phyloP scores from a whole-genome alignment of 1,140 invertebrate species.

The Anastatus disparis region DNA sequence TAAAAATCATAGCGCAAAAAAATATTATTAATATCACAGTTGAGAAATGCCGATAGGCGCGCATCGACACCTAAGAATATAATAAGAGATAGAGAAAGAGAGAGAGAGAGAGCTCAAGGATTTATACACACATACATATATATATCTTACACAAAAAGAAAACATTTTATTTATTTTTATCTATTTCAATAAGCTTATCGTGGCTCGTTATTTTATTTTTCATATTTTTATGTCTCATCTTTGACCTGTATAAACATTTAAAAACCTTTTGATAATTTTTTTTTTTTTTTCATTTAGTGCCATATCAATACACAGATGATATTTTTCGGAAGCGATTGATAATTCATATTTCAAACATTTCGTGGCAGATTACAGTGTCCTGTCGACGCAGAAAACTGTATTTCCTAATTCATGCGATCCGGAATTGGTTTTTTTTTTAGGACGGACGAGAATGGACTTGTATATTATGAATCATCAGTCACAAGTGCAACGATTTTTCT shows the following conservation, averaged over 20 bases:
- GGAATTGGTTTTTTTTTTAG: no score
- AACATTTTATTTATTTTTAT: no score
- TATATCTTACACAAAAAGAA: slow-evolving; percentile 23
- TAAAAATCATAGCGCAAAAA: slow-evolving; percentile 36
- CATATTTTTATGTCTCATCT: neutral
- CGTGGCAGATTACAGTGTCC: no score
- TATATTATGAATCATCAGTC: no score
- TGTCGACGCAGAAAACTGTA: no score
- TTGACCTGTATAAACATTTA: neutral
- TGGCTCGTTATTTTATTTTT: neutral
- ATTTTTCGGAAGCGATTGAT: neutral
- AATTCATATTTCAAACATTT: no score
- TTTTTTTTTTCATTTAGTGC: neutral
- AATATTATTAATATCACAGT: slow-evolving; percentile 40
- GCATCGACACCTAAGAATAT: slow-evolving; percentile 13
- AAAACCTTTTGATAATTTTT: neutral
- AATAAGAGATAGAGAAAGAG: neutral
- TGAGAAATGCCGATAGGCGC: slow-evolving; percentile 33
- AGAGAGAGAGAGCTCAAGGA: slow-evolving; percentile 9
- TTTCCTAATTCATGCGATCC: no score
- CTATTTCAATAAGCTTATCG: no score
- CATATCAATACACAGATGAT: neutral
- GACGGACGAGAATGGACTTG: no score
- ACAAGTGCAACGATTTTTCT: no score
- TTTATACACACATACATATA: no score